Evolutionary conservation across 1,140 invertebrate genomes (phyloP).

Genomic region (Bombyx mandarina): DNA sequence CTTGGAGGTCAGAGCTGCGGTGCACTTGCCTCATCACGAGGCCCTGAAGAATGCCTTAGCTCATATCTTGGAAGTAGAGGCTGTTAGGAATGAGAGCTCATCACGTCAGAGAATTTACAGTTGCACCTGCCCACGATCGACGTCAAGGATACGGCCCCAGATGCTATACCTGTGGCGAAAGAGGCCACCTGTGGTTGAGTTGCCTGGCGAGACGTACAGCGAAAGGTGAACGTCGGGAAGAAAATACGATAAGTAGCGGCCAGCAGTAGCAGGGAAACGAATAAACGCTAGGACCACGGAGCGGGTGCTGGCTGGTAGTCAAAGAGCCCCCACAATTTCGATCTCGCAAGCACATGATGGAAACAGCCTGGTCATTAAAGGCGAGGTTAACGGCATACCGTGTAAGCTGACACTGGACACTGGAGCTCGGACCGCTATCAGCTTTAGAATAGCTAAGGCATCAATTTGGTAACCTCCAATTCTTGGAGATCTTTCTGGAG

Average conservation of each 20-base stretch:
- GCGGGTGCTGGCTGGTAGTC: too few relatives aligned
- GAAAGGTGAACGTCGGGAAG: background rate
- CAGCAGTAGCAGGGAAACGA: too few relatives aligned
- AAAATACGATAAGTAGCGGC: background rate
- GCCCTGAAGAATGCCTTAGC: constrained; percentile 8
- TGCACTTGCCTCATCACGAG: constrained; percentile 5
- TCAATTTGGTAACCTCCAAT: too few relatives aligned
- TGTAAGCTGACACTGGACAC: too few relatives aligned
- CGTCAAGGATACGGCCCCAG: background rate
- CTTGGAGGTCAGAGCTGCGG: constrained; percentile 10
- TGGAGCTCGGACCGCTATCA: too few relatives aligned
- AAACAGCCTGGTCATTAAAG: too few relatives aligned
- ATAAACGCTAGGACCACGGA: too few relatives aligned
- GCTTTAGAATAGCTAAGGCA: too few relatives aligned
- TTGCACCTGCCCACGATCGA: background rate
- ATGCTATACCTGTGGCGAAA: background rate
- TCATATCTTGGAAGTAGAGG: constrained; percentile 9
- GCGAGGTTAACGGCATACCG: too few relatives aligned
- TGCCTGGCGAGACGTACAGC: background rate
- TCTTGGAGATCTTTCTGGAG: background rate
- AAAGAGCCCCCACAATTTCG: too few relatives aligned
- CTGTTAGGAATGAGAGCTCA: constrained; percentile 2
- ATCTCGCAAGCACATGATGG: too few relatives aligned
- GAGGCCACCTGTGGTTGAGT: background rate
- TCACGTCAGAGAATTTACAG: background rate